Base-by-base conservation (phyloP, 2,888 invertebrate genomes). In the Atrina japonica region DNA sequence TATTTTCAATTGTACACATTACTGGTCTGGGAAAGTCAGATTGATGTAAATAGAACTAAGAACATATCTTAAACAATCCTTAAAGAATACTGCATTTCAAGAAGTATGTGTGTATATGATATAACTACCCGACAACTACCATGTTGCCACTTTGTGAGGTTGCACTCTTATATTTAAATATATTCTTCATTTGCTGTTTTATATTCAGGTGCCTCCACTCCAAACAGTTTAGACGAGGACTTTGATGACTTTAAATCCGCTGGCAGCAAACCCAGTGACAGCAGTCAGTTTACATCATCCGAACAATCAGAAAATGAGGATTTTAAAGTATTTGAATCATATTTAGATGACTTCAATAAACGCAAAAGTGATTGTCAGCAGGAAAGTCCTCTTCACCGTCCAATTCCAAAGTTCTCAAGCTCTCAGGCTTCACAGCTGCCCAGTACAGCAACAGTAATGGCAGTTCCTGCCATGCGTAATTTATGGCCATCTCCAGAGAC, bases 241-340 rank as follows among this genome's bases (percentile, higher is more conserved):
- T 86, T 82, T 73, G 86, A 86, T 41, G 88, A 86, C 56, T 86
- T 83, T 58, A 83, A 83, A 56, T 83, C 83, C 9, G 82, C 81
- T 6, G 82, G 77, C 52, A 82, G 84, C 58, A 83, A 82, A 65
- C 81, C 80, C 0, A 82, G 82, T 63, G 86, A 86, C 74, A 80
- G 80, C 30, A 86, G 86, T 71, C 84, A 84, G 68, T 80, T 85
- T 58, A 86, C 84, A 53, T 86, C 86, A 7, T 84, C 84, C 0
- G 87, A 87, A 63, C 86, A 85, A 63, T 86, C 86, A 7, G 87
- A 87, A 69, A 84, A 80, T 18, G 87, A 87, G 58, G 87, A 87
- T 52, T 84, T 87, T 66, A 80, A 81, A 35, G 82, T 81, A 70
- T 83, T 87, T 73, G 87, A 87, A 59, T 79, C 77, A 25, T 87